Percentiles rank a stretch among this genome's conserved stretches.
Evolutionary conservation across 2,888 invertebrate species (phyloP).

Genomic region (Tenthredo mesomela): DNA sequence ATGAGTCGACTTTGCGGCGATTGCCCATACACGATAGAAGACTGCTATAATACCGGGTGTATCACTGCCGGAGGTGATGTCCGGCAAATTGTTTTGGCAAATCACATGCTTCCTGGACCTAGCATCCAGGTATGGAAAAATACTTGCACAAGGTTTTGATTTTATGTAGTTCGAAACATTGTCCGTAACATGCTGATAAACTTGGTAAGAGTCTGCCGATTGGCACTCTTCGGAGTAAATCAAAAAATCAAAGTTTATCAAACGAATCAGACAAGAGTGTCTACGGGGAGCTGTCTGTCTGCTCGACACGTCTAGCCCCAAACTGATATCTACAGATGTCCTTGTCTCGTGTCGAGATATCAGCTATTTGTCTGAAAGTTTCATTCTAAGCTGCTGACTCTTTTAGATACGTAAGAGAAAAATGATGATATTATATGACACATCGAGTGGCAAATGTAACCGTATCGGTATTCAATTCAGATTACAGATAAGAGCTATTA

Average conservation of each 20-base stretch:
- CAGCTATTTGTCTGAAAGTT: no score
- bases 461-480: neutral
- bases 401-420: no score
- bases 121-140: conserved; percentile 63
- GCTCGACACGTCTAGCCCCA: no score
- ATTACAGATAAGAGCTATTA: neutral
- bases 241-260: no score
- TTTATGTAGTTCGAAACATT: neutral
- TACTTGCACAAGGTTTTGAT: neutral
- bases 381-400: no score
- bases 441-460: neutral
- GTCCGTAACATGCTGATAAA: neutral
- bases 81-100: conserved; percentile 64
- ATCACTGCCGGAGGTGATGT: conserved; percentile 66
- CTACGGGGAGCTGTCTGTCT: no score
- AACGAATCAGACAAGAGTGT: no score
- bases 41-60: conserved; percentile 63
- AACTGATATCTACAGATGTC: no score
- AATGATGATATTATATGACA: no score
- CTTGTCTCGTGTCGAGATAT: no score
- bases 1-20: conserved; percentile 67
- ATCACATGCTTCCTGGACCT: conserved; percentile 68
- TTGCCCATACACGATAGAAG: conserved; percentile 62
- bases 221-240: neutral
- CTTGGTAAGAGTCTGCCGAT: neutral